Conservation (phyloP, 2,797 vertebrate genomes). For the Tapirus indicus region DNA sequence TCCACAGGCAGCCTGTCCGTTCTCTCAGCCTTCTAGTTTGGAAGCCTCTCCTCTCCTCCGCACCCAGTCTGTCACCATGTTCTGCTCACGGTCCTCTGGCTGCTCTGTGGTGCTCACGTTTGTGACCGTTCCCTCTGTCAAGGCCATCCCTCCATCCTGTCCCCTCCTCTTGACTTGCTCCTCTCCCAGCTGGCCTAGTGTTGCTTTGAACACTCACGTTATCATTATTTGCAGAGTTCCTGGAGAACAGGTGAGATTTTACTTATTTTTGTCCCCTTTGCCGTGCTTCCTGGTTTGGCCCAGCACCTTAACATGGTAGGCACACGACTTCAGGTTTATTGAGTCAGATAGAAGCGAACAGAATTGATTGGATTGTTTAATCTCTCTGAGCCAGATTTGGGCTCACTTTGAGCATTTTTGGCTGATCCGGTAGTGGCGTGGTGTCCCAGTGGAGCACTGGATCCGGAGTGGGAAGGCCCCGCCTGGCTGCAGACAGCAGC, state of each 20-base stretch:
- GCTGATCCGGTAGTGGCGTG: background rate
- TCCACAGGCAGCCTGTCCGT: background rate
- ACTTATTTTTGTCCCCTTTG: background rate
- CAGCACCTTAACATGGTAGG: background rate
- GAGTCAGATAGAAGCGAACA: background rate
- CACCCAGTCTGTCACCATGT: background rate
- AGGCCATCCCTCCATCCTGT: background rate
- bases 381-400: background rate
- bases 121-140: too few relatives aligned
- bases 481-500: background rate
- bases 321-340: background rate
- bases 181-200: background rate
- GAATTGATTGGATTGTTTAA: background rate
- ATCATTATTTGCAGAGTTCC: background rate
- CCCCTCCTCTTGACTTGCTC: background rate
- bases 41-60: background rate
- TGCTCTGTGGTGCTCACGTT: accelerated
- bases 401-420: background rate
- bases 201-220: background rate
- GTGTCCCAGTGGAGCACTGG: background rate
- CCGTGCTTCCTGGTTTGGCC: background rate
- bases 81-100: background rate
- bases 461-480: background rate
- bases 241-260: background rate
- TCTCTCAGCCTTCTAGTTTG: background rate